phyloP scores from a whole-genome alignment of 2,888 invertebrate genomes.

The Drosophila parthenogenetica region DNA sequence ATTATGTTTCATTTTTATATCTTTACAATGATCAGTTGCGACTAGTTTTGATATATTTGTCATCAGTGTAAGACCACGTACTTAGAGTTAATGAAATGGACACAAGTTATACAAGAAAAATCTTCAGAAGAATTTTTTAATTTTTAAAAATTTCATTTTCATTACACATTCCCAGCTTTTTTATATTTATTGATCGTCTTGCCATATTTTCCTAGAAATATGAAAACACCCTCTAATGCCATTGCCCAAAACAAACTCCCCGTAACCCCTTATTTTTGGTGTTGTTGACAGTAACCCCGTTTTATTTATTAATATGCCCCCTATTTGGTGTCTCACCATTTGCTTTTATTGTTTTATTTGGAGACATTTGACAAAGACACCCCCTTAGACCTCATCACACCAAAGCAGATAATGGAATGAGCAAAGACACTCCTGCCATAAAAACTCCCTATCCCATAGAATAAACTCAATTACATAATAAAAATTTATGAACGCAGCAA shows the following conservation, averaged over 20 bases:
- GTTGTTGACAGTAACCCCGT: slow-evolving; percentile 38
- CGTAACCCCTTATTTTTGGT: neutral
- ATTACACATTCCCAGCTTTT: slow-evolving; percentile 14
- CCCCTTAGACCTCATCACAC: neutral
- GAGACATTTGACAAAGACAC: slow-evolving; percentile 58
- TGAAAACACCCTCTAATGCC: neutral
- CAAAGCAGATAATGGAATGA: slow-evolving; percentile 9
- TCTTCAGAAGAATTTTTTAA: neutral
- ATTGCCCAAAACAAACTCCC: slow-evolving; percentile 16
- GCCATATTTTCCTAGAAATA: slow-evolving; percentile 2
- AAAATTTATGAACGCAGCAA: slow-evolving; percentile 75
- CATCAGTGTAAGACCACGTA: no score
- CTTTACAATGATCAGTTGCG: no score
- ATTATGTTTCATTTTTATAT: neutral
- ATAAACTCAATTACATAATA: slow-evolving; percentile 77
- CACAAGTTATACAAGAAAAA: neutral
- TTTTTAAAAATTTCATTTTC: neutral
- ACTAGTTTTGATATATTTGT: no score
- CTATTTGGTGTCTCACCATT: slow-evolving; percentile 52
- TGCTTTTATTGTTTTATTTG: slow-evolving; percentile 77
- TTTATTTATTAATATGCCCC: slow-evolving; percentile 71
- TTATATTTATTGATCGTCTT: slow-evolving; percentile 64
- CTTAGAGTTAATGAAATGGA: neutral
- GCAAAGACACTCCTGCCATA: slow-evolving; percentile 15
- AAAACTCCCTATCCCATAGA: slow-evolving; percentile 18